phyloP scores from a whole-genome alignment of 1,140 invertebrate species.

The Sarcophaga bullata region DNA sequence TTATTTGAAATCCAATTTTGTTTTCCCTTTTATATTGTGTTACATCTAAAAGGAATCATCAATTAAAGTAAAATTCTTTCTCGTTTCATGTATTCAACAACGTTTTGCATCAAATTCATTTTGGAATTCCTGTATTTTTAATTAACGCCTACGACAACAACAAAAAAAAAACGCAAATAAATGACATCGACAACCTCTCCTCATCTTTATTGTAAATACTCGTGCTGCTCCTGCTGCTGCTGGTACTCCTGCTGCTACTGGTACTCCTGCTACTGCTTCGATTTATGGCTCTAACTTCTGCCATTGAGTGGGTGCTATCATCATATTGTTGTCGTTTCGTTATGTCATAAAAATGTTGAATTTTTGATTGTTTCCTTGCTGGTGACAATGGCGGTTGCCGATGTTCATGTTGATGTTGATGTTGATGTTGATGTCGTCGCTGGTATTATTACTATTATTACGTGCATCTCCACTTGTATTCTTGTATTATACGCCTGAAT shows the following conservation, averaged over 20 bases:
- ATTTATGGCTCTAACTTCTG: background rate
- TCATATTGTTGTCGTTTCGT: background rate
- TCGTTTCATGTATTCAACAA: conserved; percentile 29
- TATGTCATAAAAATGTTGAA: background rate
- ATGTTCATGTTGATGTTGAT: background rate
- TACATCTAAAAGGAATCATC: conserved; percentile 42
- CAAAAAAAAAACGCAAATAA: too few relatives aligned
- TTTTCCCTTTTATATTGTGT: background rate
- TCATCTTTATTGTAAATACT: background rate
- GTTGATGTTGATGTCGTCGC: background rate
- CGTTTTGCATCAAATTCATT: conserved; percentile 40
- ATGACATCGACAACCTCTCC: background rate
- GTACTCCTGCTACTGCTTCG: background rate
- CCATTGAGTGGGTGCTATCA: background rate
- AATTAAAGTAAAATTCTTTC: conserved; percentile 42
- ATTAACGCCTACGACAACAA: conserved; percentile 18
- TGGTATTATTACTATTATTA: conserved; percentile 4
- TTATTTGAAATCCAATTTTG: background rate
- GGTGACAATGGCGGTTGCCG: background rate
- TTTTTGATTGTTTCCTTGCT: conserved; percentile 2
- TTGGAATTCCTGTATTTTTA: conserved; percentile 26
- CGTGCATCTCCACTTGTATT: too few relatives aligned
- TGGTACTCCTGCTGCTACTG: too few relatives aligned
- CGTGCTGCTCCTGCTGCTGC: background rate
- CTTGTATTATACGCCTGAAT: background rate